phyloP scores from a whole-genome alignment of 2,113 vertebrate species.

The Orthonyx spaldingii region DNA sequence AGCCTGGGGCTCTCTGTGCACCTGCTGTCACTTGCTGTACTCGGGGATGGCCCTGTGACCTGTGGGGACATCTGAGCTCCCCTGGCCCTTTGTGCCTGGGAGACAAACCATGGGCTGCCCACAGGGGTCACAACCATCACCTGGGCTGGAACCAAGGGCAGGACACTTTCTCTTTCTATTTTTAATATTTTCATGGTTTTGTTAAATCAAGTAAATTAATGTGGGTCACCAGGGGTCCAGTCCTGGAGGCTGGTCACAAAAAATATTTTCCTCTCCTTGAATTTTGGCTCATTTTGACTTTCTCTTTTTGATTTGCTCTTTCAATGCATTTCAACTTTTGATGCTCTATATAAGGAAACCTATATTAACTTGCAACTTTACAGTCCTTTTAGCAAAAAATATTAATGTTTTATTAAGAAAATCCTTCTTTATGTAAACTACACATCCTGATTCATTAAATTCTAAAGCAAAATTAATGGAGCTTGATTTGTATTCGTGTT shows the following conservation, averaged over 20 bases:
- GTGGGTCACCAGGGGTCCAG: not conserved
- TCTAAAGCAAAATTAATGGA: constrained; percentile 33
- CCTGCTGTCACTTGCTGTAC: fast-evolving
- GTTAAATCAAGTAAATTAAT: not conserved
- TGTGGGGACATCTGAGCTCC: not conserved
- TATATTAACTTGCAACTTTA: not conserved
- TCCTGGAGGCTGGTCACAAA: not conserved
- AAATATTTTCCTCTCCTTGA: not conserved
- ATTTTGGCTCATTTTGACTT: not conserved
- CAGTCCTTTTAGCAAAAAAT: constrained; percentile 14
- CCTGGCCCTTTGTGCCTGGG: not conserved
- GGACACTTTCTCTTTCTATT: fast-evolving
- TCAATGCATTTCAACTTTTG: not conserved
- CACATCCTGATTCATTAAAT: constrained; percentile 28
- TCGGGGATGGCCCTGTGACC: not conserved
- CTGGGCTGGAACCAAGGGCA: too few relatives aligned
- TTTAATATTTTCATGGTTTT: not conserved
- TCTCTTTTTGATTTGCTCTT: not conserved
- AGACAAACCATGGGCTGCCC: not conserved
- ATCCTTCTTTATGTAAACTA: constrained; percentile 30
- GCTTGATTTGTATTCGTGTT: constrained; percentile 22
- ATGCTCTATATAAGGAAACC: not conserved
- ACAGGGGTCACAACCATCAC: not conserved
- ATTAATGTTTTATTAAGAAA: constrained; percentile 48
- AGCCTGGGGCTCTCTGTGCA: not conserved